Conservation (phyloP, 2,797 vertebrate genomes). For the Passerculus sandwichensis region DNA sequence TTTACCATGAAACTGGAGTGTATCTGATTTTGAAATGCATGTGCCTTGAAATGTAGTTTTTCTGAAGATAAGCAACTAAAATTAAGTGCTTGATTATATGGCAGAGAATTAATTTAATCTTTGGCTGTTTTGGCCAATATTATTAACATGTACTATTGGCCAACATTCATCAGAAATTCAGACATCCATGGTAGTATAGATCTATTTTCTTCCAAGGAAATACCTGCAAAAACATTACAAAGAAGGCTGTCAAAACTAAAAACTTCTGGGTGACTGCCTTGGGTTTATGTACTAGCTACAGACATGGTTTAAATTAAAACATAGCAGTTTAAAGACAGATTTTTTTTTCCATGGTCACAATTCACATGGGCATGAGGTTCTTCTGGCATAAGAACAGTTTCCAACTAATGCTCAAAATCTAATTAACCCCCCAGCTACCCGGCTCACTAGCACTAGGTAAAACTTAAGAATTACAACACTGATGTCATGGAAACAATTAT, state of each 20-base stretch:
- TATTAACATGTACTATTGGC: background rate
- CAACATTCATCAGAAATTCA: background rate
- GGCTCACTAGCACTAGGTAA: background rate
- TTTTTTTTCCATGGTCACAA: background rate
- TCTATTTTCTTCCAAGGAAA: background rate
- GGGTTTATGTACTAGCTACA: background rate
- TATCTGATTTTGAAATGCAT: background rate
- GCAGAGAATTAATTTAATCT: background rate
- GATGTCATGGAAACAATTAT: background rate
- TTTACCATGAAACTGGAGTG: background rate
- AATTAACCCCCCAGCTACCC: background rate
- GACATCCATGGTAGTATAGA: background rate
- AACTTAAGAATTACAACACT: background rate
- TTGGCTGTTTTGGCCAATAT: background rate
- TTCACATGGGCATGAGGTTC: fast-evolving
- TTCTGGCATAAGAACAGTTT: background rate
- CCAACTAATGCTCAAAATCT: background rate
- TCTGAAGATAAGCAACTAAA: background rate
- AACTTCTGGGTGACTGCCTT: background rate
- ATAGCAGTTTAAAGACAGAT: background rate
- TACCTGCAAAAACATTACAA: background rate
- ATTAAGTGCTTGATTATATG: background rate
- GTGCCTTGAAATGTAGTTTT: background rate
- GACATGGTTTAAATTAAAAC: background rate
- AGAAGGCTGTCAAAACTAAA: background rate